Conservation (phyloP, 2,888 invertebrate species). For the Scrobipalpa costella region DNA sequence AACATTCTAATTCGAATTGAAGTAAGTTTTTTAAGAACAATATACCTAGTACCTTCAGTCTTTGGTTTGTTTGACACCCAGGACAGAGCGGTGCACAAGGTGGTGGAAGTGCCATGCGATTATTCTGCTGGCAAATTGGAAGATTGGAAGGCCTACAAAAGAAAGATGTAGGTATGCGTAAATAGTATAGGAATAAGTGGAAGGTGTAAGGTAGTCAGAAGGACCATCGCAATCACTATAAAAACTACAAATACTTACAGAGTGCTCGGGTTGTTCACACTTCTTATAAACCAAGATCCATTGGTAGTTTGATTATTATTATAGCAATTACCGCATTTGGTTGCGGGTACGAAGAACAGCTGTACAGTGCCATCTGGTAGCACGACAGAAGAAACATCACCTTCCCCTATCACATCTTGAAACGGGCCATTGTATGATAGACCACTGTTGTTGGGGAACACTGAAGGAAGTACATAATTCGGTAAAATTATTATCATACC, state of each 20-base stretch:
- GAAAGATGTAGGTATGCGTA: not conserved
- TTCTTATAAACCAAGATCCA: slow-evolving; percentile 61
- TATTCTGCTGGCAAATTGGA: not conserved
- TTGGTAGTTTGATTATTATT: too few relatives aligned
- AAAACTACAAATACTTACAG: not conserved
- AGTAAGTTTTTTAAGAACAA: not conserved
- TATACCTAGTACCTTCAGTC: slow-evolving; percentile 33
- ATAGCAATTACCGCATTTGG: slow-evolving; percentile 33
- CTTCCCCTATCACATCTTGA: slow-evolving; percentile 64
- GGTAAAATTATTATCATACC: not conserved
- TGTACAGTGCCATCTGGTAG: slow-evolving; percentile 64
- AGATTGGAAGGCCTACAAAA: not conserved
- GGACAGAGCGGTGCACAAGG: slow-evolving; percentile 20
- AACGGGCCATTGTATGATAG: slow-evolving; percentile 33
- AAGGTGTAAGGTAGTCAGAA: not conserved
- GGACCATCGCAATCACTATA: not conserved
- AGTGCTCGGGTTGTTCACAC: slow-evolving; percentile 35
- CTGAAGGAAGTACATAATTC: too few relatives aligned
- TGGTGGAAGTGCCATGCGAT: not conserved
- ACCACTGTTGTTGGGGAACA: too few relatives aligned
- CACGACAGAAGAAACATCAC: slow-evolving; percentile 57
- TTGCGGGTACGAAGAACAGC: slow-evolving; percentile 57
- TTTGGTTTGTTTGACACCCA: slow-evolving; percentile 26
- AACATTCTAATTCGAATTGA: too few relatives aligned
- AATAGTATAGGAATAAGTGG: too few relatives aligned